Evolutionary conservation across 1,140 invertebrate species (phyloP).

Genomic region (Pararge aegeria): DNA sequence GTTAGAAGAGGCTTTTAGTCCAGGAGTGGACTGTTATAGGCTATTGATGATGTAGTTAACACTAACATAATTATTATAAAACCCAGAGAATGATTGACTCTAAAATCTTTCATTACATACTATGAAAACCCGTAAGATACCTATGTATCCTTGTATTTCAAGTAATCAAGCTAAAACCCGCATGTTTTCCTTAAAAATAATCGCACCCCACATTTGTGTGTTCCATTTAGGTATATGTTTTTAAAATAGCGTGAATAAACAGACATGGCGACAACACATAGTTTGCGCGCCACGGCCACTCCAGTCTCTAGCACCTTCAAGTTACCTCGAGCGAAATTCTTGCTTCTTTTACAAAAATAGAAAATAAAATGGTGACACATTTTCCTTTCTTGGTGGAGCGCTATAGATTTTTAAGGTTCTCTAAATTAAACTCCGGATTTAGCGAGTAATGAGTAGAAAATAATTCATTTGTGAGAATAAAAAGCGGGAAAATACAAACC

Average conservation of each 20-base stretch:
- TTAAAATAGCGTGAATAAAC: conserved; percentile 50
- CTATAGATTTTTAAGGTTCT: conserved; percentile 31
- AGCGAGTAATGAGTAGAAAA: conserved; percentile 4
- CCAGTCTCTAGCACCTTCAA: conserved; percentile 52
- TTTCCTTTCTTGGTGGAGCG: conserved; percentile 34
- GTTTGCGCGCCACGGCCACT: conserved; percentile 50
- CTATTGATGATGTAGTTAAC: too few relatives aligned
- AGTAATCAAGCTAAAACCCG: neutral
- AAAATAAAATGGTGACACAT: conserved; percentile 54
- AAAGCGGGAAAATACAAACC: neutral
- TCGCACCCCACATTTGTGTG: conserved; percentile 18
- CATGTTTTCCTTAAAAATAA: conserved; percentile 2
- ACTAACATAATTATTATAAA: too few relatives aligned
- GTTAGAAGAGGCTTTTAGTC: too few relatives aligned
- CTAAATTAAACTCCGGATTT: conserved; percentile 25
- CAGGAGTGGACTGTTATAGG: too few relatives aligned
- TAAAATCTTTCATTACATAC: neutral
- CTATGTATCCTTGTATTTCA: neutral
- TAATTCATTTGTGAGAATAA: neutral
- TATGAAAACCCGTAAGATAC: neutral
- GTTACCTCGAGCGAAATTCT: conserved; percentile 55
- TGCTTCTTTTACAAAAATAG: conserved; percentile 54
- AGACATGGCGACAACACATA: conserved; percentile 56
- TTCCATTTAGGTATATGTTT: conserved; percentile 30
- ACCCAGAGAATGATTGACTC: too few relatives aligned